phyloP scores from a whole-genome alignment of 2,888 invertebrate species.

The Spisula solida region DNA sequence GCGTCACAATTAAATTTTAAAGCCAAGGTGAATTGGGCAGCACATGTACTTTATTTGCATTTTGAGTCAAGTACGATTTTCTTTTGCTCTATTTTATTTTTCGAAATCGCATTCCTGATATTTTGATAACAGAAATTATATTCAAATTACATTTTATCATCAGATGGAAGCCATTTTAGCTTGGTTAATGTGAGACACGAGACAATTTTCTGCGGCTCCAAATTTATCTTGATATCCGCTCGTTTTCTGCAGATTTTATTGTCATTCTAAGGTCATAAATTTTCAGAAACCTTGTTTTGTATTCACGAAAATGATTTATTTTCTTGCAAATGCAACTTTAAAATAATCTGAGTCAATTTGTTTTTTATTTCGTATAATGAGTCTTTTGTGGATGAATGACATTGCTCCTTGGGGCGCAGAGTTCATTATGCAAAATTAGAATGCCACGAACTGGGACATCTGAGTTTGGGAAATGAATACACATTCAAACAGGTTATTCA shows the following conservation, averaged over 20 bases:
- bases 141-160: conserved; percentile 12
- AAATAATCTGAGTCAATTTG: conserved; percentile 13
- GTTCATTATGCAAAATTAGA: background rate
- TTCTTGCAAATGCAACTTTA: conserved; percentile 24
- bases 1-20: no score
- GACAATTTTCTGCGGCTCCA: conserved; percentile 30
- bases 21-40: no score
- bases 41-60: background rate
- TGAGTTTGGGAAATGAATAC: no score
- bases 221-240: conserved; percentile 22
- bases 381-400: background rate
- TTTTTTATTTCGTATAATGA: conserved; percentile 11
- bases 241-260: conserved; percentile 20
- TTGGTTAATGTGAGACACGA: conserved; percentile 30
- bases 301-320: conserved; percentile 14
- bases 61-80: background rate
- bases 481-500: no score
- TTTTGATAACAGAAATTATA: background rate
- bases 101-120: background rate
- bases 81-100: background rate
- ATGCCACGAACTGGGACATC: background rate
- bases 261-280: conserved; percentile 21
- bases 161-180: conserved; percentile 15
- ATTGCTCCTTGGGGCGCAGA: background rate
- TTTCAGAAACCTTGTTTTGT: background rate